These are phyloP conservation scores for Columba livia DNA, from an alignment of 2,113 vertebrate species.

Conservation along the genomic window DNA sequence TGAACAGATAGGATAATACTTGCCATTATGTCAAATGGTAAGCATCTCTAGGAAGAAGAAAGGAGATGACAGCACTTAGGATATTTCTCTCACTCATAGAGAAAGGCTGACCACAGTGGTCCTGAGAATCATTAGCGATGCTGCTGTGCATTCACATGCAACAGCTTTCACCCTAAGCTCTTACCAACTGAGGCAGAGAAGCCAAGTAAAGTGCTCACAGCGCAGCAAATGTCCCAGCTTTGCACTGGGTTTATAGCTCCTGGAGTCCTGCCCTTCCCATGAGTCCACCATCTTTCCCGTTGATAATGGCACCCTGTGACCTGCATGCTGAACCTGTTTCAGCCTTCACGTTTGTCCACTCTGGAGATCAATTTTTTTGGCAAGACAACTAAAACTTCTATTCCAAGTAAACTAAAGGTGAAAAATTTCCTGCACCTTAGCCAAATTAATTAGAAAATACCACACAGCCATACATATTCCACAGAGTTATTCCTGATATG, in stretches of 20 bases:
- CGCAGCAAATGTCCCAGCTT: not conserved
- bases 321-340: not conserved
- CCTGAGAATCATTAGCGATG: not conserved
- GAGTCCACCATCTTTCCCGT: not conserved
- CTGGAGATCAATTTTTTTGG: not conserved
- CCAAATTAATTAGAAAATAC: not conserved
- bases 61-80: conserved; percentile 5
- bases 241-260: not conserved
- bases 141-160: not conserved
- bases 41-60: not conserved
- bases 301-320: not conserved
- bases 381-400: not conserved
- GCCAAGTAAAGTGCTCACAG: not conserved
- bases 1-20: not conserved
- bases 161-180: not conserved
- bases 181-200: not conserved
- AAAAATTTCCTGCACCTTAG: not conserved
- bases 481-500: not conserved
- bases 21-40: conserved; percentile 1
- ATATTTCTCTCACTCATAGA: not conserved
- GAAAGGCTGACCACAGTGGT: conserved; percentile 28
- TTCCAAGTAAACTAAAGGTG: not conserved
- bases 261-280: not conserved
- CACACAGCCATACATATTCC: not conserved
- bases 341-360: not conserved